Evolutionary conservation across 2,113 vertebrate genomes (phyloP).

Genomic region (Mustela lutreola): DNA sequence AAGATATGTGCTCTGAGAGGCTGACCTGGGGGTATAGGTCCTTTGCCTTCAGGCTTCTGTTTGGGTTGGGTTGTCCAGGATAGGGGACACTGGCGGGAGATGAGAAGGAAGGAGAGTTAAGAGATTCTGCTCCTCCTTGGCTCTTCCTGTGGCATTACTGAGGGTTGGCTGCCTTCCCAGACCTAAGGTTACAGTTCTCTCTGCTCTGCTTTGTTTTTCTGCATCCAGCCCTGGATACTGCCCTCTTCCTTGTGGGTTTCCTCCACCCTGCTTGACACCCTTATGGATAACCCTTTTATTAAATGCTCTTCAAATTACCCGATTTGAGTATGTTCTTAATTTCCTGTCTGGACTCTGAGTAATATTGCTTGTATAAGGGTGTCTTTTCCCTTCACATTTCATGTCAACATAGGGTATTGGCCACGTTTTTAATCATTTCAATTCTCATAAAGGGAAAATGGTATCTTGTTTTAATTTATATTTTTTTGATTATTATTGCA

Average conservation of each 20-base stretch:
- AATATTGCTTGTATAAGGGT: background rate
- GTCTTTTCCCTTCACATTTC: constrained; percentile 45
- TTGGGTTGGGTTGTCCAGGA: background rate
- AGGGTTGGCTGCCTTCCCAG: background rate
- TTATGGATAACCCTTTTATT: background rate
- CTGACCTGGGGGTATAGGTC: background rate
- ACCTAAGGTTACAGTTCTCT: background rate
- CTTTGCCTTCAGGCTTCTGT: background rate
- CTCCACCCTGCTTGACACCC: background rate
- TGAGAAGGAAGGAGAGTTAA: background rate
- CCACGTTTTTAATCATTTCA: constrained; percentile 70
- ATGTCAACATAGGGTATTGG: constrained; percentile 64
- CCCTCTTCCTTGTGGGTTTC: background rate
- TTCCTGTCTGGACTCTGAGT: constrained; percentile 61
- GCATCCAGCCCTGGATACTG: background rate
- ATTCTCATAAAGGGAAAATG: constrained; percentile 73
- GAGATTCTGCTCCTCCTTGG: background rate
- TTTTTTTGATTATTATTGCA: constrained; percentile 79
- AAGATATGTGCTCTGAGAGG: background rate
- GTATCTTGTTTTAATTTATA: constrained; percentile 80
- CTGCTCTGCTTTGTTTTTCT: background rate
- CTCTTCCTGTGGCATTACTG: background rate
- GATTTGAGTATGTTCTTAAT: background rate
- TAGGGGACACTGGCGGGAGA: background rate
- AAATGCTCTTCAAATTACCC: background rate